Percentiles rank a stretch among this genome's conserved stretches.
Conservation (phyloP, 2,797 vertebrate species). For the Natrix natrix region DNA sequence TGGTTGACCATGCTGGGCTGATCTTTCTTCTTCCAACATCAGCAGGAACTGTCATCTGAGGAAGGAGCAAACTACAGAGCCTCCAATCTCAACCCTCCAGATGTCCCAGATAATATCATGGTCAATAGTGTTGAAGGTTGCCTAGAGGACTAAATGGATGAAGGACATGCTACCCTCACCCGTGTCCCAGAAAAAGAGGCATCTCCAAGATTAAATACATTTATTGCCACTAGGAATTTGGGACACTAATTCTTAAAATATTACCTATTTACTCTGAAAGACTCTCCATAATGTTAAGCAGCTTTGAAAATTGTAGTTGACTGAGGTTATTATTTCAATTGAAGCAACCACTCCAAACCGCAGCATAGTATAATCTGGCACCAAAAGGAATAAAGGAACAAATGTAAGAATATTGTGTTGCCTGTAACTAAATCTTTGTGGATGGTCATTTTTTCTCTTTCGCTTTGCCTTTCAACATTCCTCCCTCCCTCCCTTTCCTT, state of each 20-base stretch:
- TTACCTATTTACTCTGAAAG: neutral
- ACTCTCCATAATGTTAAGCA: neutral
- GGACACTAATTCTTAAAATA: neutral
- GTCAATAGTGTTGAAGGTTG: neutral
- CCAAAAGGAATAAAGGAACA: neutral
- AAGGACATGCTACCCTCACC: neutral
- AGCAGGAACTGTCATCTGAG: neutral
- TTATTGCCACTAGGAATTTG: neutral
- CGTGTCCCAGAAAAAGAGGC: neutral
- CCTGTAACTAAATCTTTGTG: neutral
- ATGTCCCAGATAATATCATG: neutral
- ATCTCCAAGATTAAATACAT: neutral
- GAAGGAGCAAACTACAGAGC: neutral
- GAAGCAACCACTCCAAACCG: neutral
- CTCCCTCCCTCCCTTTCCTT: neutral
- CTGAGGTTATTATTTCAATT: neutral
- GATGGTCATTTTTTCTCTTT: neutral
- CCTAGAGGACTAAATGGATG: neutral
- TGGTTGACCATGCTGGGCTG: neutral
- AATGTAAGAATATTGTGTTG: neutral
- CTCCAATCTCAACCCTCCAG: neutral
- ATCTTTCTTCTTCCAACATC: neutral
- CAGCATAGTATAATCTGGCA: neutral
- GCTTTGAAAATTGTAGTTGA: neutral
- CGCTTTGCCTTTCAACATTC: neutral